Conservation (phyloP, 1,140 invertebrate genomes). For the Lepidurus packardi region DNA sequence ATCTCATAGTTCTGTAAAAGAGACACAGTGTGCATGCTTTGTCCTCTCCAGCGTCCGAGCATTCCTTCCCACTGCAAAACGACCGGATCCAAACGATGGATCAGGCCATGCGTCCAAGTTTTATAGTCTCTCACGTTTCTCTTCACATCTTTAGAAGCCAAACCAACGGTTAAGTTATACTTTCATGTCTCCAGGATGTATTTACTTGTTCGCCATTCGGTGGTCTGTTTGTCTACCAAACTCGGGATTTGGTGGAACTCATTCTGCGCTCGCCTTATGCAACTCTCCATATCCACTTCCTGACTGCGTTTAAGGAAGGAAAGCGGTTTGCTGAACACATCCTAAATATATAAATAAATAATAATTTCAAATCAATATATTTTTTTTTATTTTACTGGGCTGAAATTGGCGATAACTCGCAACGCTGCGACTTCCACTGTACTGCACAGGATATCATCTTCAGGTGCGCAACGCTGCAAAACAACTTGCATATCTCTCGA, state of each 20-base stretch:
- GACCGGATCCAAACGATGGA: neutral
- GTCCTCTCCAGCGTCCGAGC: neutral
- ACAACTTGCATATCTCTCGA: neutral
- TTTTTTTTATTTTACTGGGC: neutral
- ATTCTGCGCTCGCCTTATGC: neutral
- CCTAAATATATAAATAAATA: neutral
- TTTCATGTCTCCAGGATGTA: neutral
- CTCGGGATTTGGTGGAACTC: neutral
- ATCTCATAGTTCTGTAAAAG: neutral
- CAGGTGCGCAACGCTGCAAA: neutral
- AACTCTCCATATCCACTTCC: neutral
- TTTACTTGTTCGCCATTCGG: neutral
- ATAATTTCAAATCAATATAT: no score
- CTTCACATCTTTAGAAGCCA: neutral
- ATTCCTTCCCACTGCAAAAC: conserved; percentile 8
- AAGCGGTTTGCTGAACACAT: neutral
- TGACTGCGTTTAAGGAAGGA: neutral
- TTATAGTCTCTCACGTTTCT: neutral
- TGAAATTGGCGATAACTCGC: neutral
- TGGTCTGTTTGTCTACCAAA: neutral
- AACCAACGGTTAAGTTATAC: neutral
- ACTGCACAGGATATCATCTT: neutral
- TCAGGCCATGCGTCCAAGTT: neutral
- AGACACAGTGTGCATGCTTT: neutral
- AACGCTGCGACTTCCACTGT: neutral